Evolutionary conservation across 2,888 invertebrate genomes (phyloP), one percentile per base, ranked within the genome.

Genomic region (Melanostoma scalare): DNA sequence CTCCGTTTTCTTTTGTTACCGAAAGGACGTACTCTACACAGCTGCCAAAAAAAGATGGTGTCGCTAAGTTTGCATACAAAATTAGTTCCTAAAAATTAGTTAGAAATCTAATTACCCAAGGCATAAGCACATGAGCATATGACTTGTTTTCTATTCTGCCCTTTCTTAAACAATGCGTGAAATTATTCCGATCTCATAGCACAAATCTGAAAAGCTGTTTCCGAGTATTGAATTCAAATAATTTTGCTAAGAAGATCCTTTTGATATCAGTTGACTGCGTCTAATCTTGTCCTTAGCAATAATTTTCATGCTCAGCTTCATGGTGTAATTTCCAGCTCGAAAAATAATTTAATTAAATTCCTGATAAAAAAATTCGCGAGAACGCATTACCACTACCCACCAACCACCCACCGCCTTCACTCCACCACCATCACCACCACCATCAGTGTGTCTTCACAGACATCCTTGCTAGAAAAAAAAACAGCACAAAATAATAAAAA

Each of bases 291-390:
- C 52, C 53, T 77, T 42, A 44, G 30, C 52, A 50, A 48, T 55
- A 46, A 67, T 65, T 67, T 50, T 6, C 31, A 52, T 53, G n/a
- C 44, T 36, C 31, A 20, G 50, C 1, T 55, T 61, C 56, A 65
- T 67, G 67, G 72, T 38, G 72, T 77, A 77, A 82, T 77, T 82
- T 73, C 82, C 77, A 78, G 63, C 77, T 78, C 67, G 69, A 60
- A 73, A 82, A 86, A 86, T 86, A 85, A 85, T 86, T 86, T 86
- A 85, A 86, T 86, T 86, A 86, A 86, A 86, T 86, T 86, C 85
- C 63, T 85, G 63, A 50, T 50, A 69, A 58, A 76, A 82, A 69
- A 73, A 81, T 63, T 77, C 81, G 81, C 84, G 84, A 55, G 55
- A 79, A 75, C 60, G 36, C 48, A 65, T 63, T 74, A 56, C 63